A percentile compares a stretch with the other conserved stretches of the same genome.
Evolutionary conservation across 2,888 invertebrate genomes (phyloP).

Genomic region (Pyrgus malvae): DNA sequence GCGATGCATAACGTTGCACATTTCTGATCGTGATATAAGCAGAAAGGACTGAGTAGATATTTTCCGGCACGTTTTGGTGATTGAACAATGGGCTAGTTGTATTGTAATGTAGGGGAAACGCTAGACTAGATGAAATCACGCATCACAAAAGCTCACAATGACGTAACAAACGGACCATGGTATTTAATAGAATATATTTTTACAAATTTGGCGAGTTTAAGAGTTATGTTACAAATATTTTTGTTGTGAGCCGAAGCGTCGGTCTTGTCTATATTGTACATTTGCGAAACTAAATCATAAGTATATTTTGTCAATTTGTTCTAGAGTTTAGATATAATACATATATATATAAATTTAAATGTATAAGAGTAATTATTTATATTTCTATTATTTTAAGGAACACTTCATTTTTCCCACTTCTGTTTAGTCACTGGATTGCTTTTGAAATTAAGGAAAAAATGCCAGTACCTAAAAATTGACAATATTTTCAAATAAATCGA

Average conservation of each 20-base stretch:
- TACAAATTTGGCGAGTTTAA: constrained; percentile 58
- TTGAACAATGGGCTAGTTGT: constrained; percentile 43
- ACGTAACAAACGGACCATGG: constrained; percentile 73
- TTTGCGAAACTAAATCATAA: constrained; percentile 53
- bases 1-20: constrained; percentile 9
- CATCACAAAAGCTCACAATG: constrained; percentile 62
- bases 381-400: constrained; percentile 39
- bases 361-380: constrained; percentile 43
- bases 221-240: constrained; percentile 47
- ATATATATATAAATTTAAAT: constrained; percentile 45
- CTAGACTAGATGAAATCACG: constrained; percentile 59
- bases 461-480: constrained; percentile 10
- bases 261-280: constrained; percentile 64
- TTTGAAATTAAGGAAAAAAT: neutral
- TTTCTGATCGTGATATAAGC: constrained; percentile 23
- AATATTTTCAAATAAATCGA: constrained; percentile 26
- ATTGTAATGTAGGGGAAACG: constrained; percentile 47
- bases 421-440: neutral
- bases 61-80: constrained; percentile 36
- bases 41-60: constrained; percentile 37
- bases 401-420: constrained; percentile 19
- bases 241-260: constrained; percentile 55
- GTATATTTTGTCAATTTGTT: constrained; percentile 75
- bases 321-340: constrained; percentile 52
- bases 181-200: constrained; percentile 68